phyloP scores from a whole-genome alignment of 2,888 invertebrate species.

The Conus canariensis region DNA sequence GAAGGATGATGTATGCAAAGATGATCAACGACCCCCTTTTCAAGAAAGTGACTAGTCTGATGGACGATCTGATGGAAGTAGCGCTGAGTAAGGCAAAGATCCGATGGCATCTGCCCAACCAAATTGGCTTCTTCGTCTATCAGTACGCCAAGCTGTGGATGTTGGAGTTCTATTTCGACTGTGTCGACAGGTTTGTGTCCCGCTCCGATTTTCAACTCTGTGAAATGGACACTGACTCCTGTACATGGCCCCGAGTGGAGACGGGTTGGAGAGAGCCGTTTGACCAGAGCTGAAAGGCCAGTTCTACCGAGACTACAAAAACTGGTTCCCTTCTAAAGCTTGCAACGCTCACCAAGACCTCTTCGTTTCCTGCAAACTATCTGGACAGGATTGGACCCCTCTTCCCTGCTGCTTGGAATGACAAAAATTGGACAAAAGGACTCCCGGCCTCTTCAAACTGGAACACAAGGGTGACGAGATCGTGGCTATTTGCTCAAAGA shows the following conservation, averaged over 20 bases:
- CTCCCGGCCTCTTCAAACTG: constrained; percentile 45
- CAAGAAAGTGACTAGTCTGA: neutral
- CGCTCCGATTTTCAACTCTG: neutral
- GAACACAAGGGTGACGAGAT: constrained; percentile 39
- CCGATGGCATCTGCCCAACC: constrained; percentile 42
- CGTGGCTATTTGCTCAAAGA: constrained; percentile 41
- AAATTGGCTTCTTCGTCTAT: constrained; percentile 45
- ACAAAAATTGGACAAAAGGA: constrained; percentile 32
- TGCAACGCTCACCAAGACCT: neutral
- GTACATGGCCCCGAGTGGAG: constrained; percentile 12
- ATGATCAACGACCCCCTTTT: constrained; percentile 26
- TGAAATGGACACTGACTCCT: constrained; percentile 22
- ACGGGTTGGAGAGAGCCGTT: neutral
- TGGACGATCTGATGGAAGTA: constrained; percentile 38
- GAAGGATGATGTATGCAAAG: neutral
- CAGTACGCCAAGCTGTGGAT: constrained; percentile 47
- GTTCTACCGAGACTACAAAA: neutral
- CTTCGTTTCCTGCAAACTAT: neutral
- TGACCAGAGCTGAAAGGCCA: constrained; percentile 1
- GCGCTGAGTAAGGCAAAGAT: constrained; percentile 11
- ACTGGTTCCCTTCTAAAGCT: constrained; percentile 26
- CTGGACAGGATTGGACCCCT: neutral
- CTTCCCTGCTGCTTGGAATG: neutral
- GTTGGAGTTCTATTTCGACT: neutral
- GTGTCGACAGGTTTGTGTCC: constrained; percentile 37